Conservation (phyloP, 2,888 invertebrate genomes). For the Parasteatoda lunata region DNA sequence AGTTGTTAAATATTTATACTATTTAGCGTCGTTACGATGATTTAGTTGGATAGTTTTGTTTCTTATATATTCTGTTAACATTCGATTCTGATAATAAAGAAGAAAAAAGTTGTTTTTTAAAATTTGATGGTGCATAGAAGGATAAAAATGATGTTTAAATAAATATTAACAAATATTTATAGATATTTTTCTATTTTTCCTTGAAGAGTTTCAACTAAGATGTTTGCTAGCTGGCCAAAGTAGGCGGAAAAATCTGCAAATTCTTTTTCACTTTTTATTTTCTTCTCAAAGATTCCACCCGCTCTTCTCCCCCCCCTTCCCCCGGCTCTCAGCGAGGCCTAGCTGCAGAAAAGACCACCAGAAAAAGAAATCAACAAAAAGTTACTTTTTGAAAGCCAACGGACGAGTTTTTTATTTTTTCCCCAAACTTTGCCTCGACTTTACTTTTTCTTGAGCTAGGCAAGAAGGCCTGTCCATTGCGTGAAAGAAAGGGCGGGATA, state of each 20-base stretch:
- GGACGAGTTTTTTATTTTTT: constrained; percentile 22
- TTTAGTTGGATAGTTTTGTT: too few species aligned
- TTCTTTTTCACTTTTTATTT: neutral
- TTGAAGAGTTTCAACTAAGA: too few species aligned
- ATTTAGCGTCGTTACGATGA: too few species aligned
- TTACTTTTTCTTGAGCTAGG: neutral
- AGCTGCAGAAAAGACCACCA: neutral
- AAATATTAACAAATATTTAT: too few species aligned
- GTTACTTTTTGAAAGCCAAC: constrained; percentile 62
- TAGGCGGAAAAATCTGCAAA: neutral
- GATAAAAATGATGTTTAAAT: too few species aligned
- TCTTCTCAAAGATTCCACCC: neutral
- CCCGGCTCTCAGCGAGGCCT: neutral
- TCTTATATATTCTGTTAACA: too few species aligned
- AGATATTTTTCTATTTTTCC: too few species aligned
- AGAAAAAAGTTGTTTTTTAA: too few species aligned
- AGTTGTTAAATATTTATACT: too few species aligned
- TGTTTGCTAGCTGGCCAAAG: too few species aligned
- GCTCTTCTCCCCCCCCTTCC: neutral
- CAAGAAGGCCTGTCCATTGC: constrained; percentile 4
- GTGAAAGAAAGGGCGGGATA: neutral
- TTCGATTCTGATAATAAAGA: too few species aligned
- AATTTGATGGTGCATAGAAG: too few species aligned
- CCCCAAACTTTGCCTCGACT: neutral
- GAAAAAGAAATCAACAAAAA: constrained; percentile 33